A percentile compares a stretch with the other conserved stretches of the same genome.
These are phyloP conservation scores for Thermophis baileyi DNA, from an alignment of 2,113 vertebrate genomes.

Conservation along the genomic window DNA sequence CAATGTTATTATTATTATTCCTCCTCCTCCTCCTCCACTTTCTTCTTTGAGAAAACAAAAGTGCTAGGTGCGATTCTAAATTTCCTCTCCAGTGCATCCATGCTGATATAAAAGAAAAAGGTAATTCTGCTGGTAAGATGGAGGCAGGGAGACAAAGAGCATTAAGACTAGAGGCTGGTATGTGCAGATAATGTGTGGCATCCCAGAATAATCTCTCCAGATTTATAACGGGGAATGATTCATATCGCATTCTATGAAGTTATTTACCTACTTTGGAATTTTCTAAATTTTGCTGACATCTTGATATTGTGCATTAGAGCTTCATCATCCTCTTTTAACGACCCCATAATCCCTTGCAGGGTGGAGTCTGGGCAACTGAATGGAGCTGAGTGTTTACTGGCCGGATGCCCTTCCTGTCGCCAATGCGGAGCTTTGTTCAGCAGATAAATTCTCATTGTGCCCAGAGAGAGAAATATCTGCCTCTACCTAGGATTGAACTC, in stretches of 20 bases:
- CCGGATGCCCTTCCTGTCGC: too few species aligned
- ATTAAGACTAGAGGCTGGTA: not conserved
- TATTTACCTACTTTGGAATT: not conserved
- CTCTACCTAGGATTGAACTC: too few species aligned
- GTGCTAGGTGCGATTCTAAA: not conserved
- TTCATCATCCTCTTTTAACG: not conserved
- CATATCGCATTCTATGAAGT: not conserved
- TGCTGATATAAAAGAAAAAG: not conserved
- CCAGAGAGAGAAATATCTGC: too few species aligned
- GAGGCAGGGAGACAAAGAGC: not conserved
- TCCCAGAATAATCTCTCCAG: not conserved
- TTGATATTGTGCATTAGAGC: not conserved
- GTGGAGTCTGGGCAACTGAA: too few species aligned
- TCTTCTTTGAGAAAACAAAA: not conserved
- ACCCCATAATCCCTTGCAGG: too few species aligned
- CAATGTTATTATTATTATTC: not conserved
- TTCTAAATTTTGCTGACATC: not conserved
- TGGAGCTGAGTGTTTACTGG: too few species aligned
- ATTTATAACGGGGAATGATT: not conserved
- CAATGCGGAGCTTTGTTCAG: too few species aligned
- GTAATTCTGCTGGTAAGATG: not conserved
- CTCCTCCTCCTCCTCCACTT: not conserved
- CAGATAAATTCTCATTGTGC: too few species aligned
- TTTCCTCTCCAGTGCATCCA: not conserved
- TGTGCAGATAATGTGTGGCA: not conserved